Evolutionary conservation across 2,113 vertebrate species (phyloP).

Genomic region (Alaudala cheleensis): DNA sequence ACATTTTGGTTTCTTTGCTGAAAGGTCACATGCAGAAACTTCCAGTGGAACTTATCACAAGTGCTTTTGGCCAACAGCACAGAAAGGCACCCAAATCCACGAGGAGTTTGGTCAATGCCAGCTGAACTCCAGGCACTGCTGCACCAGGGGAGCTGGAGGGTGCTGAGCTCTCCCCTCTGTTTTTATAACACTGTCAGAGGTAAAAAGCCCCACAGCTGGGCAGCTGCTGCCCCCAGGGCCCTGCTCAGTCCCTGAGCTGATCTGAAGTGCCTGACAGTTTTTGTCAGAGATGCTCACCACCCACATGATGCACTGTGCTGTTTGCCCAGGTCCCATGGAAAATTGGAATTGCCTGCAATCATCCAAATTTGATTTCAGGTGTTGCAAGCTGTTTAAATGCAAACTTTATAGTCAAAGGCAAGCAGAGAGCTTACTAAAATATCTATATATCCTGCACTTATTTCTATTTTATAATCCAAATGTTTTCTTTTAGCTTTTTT

Average conservation of each 20-base stretch:
- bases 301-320: background rate
- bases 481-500: background rate
- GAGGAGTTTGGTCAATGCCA: background rate
- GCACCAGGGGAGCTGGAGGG: accelerated
- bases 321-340: background rate
- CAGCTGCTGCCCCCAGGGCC: background rate
- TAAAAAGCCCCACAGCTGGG: background rate
- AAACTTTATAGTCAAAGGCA: slow-evolving; percentile 39
- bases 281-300: background rate
- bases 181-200: background rate
- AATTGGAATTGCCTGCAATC: slow-evolving; percentile 33
- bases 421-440: slow-evolving; percentile 26
- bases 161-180: background rate
- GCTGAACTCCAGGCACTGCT: no score
- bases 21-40: background rate
- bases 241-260: background rate
- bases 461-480: background rate
- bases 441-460: background rate
- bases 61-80: background rate
- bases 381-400: slow-evolving; percentile 24
- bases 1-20: background rate
- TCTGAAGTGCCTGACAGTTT: background rate
- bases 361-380: slow-evolving; percentile 36
- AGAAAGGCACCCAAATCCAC: accelerated
- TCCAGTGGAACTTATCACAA: background rate